Percentiles rank a stretch among this genome's conserved stretches.
Evolutionary conservation across 2,888 invertebrate genomes (phyloP).

Genomic region (Cremastinae sp.): DNA sequence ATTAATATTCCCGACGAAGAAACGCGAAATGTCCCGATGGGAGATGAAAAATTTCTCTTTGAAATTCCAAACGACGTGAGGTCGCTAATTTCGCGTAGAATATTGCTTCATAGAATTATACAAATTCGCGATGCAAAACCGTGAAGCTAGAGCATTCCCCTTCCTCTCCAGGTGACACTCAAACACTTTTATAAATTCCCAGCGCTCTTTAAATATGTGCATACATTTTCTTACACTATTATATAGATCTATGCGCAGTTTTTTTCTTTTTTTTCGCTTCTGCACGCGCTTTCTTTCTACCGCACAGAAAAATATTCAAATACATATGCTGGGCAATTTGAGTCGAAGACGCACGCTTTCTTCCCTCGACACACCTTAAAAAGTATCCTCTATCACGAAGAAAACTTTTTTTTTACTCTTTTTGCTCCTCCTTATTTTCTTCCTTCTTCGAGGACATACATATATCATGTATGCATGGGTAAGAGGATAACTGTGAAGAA

Average conservation of each 20-base stretch:
- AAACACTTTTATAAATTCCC: constrained; percentile 56
- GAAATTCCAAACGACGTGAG: no score
- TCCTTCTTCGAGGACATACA: constrained; percentile 19
- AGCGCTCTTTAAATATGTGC: constrained; percentile 57
- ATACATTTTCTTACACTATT: constrained; percentile 39
- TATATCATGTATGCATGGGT: constrained; percentile 1
- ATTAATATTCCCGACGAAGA: no score
- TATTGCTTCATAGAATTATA: not conserved
- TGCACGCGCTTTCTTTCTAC: no score
- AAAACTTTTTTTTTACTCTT: constrained; percentile 41
- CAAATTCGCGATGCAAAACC: constrained; percentile 32
- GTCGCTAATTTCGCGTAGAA: not conserved
- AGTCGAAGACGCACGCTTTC: constrained; percentile 36
- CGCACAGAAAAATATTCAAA: not conserved
- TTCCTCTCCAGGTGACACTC: constrained; percentile 46
- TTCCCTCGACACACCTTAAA: constrained; percentile 51
- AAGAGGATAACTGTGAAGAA: not conserved
- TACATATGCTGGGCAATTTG: constrained; percentile 41
- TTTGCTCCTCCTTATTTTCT: constrained; percentile 6
- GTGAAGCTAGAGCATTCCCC: no score
- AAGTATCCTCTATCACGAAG: constrained; percentile 47
- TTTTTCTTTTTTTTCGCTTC: not conserved
- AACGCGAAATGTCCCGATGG: no score
- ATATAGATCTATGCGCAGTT: constrained; percentile 14
- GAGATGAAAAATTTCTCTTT: no score